These are phyloP conservation scores for Octopus bimaculoides DNA, from an alignment of 1,140 invertebrate species.

Conservation along the genomic window DNA sequence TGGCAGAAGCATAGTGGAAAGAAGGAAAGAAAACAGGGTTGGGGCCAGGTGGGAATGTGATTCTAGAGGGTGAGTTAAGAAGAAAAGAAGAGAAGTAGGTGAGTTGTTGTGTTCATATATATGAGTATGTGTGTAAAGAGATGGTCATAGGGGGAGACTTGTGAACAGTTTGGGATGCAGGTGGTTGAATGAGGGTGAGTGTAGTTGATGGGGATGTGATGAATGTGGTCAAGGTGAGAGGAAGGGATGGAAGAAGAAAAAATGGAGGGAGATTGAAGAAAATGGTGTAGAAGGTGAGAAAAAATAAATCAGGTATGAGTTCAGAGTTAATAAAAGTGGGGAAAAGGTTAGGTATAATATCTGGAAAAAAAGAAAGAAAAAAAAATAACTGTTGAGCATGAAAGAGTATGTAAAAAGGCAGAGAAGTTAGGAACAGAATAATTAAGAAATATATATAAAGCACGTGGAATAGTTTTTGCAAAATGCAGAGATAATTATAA, in stretches of 20 bases:
- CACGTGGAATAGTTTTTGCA: no score
- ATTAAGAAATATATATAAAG: no score
- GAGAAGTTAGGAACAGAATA: no score
- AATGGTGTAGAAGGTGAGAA: neutral
- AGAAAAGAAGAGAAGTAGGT: no score
- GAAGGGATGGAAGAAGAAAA: neutral
- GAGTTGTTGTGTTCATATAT: neutral
- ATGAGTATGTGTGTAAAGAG: neutral
- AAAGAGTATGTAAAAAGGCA: neutral
- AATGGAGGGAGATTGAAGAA: neutral
- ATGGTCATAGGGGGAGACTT: neutral
- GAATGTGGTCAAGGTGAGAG: neutral
- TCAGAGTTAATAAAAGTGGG: neutral
- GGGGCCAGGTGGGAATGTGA: no score
- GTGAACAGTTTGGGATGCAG: no score
- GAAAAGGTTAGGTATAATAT: neutral
- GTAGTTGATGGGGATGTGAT: neutral
- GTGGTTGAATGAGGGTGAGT: no score
- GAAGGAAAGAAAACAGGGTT: no score
- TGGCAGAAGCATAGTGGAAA: no score
- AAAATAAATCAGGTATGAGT: neutral
- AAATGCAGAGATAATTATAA: no score
- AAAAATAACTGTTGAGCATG: neutral
- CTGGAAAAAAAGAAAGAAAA: neutral
- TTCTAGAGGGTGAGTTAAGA: no score